These are phyloP conservation scores for Coreius guichenoti DNA, from an alignment of 2,797 vertebrate genomes.

Conservation along the genomic window DNA sequence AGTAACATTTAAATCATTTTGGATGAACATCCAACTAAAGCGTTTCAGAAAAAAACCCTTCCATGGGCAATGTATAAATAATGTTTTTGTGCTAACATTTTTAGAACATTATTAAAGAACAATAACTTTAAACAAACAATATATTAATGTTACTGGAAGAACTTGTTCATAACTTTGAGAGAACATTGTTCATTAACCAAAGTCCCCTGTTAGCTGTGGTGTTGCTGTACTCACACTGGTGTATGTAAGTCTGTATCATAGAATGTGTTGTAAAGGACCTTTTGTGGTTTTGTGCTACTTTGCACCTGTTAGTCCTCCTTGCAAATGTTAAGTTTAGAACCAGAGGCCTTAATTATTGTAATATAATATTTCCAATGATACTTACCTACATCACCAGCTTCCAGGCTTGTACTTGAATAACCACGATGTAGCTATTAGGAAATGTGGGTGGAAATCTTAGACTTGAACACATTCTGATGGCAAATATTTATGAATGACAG, in stretches of 20 bases:
- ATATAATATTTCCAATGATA: conserved; percentile 43
- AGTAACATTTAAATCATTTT: no score
- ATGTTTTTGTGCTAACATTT: no score
- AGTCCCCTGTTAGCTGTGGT: no score
- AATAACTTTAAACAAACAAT: no score
- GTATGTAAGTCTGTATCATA: not conserved
- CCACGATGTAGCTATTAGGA: conserved; percentile 40
- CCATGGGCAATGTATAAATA: no score
- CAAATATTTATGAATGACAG: conserved; percentile 65
- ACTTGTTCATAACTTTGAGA: no score
- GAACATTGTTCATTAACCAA: no score
- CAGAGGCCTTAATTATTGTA: conserved; percentile 46
- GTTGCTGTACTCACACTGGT: no score
- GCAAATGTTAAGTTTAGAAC: not conserved
- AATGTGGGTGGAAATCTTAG: conserved; percentile 60
- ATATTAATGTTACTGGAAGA: no score
- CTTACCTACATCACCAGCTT: conserved; percentile 36
- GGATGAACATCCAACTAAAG: no score
- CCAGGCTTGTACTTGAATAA: conserved; percentile 51
- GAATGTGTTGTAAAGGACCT: not conserved
- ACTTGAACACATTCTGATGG: conserved; percentile 58
- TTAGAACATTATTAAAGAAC: no score
- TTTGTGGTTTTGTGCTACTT: not conserved
- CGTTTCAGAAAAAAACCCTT: no score
- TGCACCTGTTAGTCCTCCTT: not conserved